Evolutionary conservation across 2,888 invertebrate genomes (phyloP).

Genomic region (Neocrepidodera transversa): DNA sequence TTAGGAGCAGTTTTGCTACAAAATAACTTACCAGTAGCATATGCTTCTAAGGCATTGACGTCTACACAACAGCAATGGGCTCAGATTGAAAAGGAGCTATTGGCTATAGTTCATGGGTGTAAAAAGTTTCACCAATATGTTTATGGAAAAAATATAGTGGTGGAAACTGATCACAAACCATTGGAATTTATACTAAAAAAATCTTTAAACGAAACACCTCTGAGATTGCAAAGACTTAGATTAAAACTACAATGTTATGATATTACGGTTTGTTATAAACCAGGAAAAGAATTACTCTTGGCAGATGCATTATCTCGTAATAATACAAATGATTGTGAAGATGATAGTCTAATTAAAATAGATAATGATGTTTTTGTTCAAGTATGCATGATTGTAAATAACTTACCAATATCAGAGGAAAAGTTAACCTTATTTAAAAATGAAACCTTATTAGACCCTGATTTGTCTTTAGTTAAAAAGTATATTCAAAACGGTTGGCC

Average conservation of each 20-base stretch:
- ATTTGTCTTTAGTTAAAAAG: no score
- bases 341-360: no score
- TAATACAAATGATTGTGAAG: no score
- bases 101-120: neutral
- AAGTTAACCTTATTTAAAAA: no score
- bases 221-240: neutral
- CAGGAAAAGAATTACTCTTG: neutral
- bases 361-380: no score
- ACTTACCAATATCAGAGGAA: no score
- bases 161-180: conserved; percentile 9
- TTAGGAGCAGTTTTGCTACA: conserved; percentile 44
- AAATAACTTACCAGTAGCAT: conserved; percentile 42
- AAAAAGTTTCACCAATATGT: conserved; percentile 2
- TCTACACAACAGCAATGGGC: conserved; percentile 39
- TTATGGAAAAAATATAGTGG: neutral
- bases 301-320: neutral
- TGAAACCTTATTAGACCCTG: no score
- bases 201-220: neutral
- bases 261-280: neutral
- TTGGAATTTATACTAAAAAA: neutral
- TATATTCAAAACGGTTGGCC: no score
- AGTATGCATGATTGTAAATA: no score
- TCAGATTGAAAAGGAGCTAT: neutral
- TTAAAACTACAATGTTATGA: neutral
- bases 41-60: conserved; percentile 43